These are phyloP conservation scores for Excalfactoria chinensis DNA, from an alignment of 2,113 vertebrate genomes.

Conservation along the genomic window DNA sequence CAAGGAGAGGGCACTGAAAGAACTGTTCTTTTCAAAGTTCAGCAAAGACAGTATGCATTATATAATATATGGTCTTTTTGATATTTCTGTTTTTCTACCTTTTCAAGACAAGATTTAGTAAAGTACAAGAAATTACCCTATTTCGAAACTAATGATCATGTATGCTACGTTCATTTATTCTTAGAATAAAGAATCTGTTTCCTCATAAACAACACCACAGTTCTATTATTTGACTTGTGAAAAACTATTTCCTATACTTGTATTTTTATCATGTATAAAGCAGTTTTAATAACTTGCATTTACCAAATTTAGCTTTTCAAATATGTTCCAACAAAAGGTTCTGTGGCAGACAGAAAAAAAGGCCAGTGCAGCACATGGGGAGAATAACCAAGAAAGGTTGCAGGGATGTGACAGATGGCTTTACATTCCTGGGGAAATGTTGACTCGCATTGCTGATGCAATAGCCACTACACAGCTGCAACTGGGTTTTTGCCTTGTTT, in stretches of 20 bases:
- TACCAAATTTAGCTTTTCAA: neutral
- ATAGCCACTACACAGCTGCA: neutral
- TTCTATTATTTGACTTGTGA: neutral
- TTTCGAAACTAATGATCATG: neutral
- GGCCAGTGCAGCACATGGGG: neutral
- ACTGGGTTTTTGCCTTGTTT: neutral
- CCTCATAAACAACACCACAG: neutral
- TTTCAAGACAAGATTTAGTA: conserved; percentile 14
- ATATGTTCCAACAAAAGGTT: neutral
- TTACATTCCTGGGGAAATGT: neutral
- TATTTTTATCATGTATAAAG: neutral
- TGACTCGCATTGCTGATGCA: neutral
- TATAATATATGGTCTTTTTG: neutral
- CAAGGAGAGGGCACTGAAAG: neutral
- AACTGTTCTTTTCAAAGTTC: neutral
- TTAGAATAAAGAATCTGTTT: neutral
- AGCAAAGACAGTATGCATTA: conserved; percentile 19
- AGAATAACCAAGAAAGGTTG: neutral
- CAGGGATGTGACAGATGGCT: neutral
- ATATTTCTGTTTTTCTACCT: conserved; percentile 17
- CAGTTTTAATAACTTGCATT: neutral
- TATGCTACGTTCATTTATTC: accelerated
- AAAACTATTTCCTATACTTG: neutral
- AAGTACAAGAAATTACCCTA: neutral
- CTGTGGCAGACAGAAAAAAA: neutral